Conservation (phyloP, 2,113 vertebrate species). For the Zapus hudsonius region DNA sequence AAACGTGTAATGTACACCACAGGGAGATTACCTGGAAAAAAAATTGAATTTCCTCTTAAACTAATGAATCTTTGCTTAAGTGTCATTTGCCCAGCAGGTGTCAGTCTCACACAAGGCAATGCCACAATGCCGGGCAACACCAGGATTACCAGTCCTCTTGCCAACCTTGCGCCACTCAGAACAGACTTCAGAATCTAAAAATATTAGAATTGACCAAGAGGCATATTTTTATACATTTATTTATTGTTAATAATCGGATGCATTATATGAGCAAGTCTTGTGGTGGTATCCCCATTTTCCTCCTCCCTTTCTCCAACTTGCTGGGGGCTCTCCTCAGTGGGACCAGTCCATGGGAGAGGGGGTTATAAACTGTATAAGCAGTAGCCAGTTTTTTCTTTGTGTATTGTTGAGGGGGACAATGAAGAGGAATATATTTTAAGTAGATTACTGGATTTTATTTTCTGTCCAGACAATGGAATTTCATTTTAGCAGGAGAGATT, state of each 20-base stretch:
- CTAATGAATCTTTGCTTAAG: background rate
- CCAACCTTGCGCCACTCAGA: background rate
- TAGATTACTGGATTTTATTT: constrained; percentile 7
- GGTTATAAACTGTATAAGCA: no score
- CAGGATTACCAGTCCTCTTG: background rate
- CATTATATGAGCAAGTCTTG: no score
- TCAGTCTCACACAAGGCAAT: constrained; percentile 56
- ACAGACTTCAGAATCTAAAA: background rate
- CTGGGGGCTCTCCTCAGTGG: no score
- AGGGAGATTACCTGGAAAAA: background rate
- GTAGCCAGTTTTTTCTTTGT: no score
- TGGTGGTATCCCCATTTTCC: no score
- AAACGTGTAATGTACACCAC: background rate
- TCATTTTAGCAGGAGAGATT: background rate
- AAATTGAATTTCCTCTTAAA: constrained; percentile 13
- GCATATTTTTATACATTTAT: background rate
- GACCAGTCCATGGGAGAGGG: no score
- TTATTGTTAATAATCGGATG: no score
- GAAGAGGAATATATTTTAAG: constrained; percentile 12
- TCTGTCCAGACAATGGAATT: background rate
- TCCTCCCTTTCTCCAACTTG: no score
- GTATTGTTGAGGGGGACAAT: no score
- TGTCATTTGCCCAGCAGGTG: constrained; percentile 62
- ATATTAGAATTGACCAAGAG: background rate
- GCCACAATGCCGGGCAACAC: background rate